Conservation (phyloP, 2,797 vertebrate species). For the Oryzias sinensis region DNA sequence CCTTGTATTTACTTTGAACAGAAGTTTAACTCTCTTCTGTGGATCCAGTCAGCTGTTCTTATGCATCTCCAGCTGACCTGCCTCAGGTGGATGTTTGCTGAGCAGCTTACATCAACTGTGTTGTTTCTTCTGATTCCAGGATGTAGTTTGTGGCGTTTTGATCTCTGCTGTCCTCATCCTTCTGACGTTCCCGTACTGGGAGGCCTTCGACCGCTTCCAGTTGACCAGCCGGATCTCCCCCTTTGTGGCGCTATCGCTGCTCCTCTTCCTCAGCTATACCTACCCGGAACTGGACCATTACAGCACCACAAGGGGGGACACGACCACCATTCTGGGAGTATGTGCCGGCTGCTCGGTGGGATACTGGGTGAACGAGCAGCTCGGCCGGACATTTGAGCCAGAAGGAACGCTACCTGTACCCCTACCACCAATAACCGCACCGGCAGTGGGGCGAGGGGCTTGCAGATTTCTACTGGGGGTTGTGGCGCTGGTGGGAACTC, state of each 20-base stretch:
- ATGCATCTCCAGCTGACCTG: too few relatives aligned
- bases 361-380: slow-evolving; percentile 85
- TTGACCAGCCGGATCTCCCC: slow-evolving; percentile 83
- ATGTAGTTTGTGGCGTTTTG: slow-evolving; percentile 86
- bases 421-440: slow-evolving; percentile 56
- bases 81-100: not conserved
- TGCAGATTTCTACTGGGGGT: slow-evolving; percentile 79
- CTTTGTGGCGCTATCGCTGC: slow-evolving; percentile 70
- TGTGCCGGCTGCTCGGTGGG: slow-evolving; percentile 84
- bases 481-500: slow-evolving; percentile 75
- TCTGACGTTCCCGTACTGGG: slow-evolving; percentile 85
- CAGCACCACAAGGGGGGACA: slow-evolving; percentile 91
- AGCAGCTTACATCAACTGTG: not conserved
- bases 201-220: slow-evolving; percentile 82
- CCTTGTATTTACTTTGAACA: too few relatives aligned
- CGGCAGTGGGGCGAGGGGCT: slow-evolving; percentile 15
- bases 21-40: too few relatives aligned
- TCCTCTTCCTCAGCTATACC: slow-evolving; percentile 84
- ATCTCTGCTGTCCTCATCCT: slow-evolving; percentile 78
- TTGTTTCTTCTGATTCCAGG: slow-evolving; percentile 71
- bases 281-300: slow-evolving; percentile 90
- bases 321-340: slow-evolving; percentile 85
- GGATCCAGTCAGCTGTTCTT: too few relatives aligned
- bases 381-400: slow-evolving; percentile 69
- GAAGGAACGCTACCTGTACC: slow-evolving; percentile 47